Base-by-base conservation (phyloP, 2,797 vertebrate species). In the Sebastes oblongus region DNA sequence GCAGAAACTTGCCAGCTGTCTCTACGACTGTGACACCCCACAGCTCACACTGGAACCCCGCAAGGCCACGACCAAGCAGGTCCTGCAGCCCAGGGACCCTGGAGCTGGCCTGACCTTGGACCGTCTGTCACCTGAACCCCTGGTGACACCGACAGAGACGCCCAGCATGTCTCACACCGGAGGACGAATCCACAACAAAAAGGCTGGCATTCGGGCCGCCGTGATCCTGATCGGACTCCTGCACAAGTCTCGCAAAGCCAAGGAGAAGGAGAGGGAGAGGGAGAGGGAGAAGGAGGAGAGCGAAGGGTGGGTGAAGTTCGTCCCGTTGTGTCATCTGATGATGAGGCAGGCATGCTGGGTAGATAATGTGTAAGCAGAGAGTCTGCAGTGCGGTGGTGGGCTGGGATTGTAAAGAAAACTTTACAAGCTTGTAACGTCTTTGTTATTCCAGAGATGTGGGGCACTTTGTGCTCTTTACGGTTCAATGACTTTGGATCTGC, bases 191-290 rank as follows among this genome's bases (percentile, higher is more conserved):
- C 96, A 96, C 80, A 97, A 96, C 85, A 97, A 97, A 81, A 97
- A 97, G 91, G 98, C 98, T 8, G 97, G 98, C 75, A 97, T 99
- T 56, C 96, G 97, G 66, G 98, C 98, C 0, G 98, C 98, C 0
- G 98, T 98, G 86, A 97, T 98, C 83, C 96, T 99, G 62, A 98
- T 99, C 46, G 98, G 98, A 94, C 96, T 99, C 74, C 95, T 99
- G 89, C 98, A 99, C 96, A 97, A 97, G 91, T 98, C 97, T 74
- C 92, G 94, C 71, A 96, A 94, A 85, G 97, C 97, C 92, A 97
- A 96, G 90, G 95, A 96, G 87, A 94, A 86, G 86, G 95, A 96
- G 82, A 90, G 80, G 46, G 90, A 91, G 66, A 81, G 61, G 50
- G 93, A 90, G 66, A 81, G 55, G 50, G 93, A 90, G 66, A 78